Evolutionary conservation across 2,113 vertebrate genomes (phyloP).

Genomic region (Onychostruthus taczanowskii): DNA sequence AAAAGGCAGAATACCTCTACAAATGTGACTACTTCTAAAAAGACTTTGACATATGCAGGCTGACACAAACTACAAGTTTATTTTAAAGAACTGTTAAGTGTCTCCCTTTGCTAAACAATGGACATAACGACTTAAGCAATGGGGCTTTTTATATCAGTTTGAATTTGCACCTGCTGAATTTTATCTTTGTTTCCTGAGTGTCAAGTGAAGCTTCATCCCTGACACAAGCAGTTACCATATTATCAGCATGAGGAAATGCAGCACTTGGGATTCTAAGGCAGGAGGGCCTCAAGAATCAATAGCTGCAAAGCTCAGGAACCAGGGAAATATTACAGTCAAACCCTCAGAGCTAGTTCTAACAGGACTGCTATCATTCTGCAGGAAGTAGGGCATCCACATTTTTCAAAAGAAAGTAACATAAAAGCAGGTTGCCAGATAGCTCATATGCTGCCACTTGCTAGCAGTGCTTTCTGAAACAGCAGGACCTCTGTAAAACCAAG

Average conservation of each 20-base stretch:
- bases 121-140: not conserved
- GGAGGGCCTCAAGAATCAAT: not conserved
- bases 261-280: not conserved
- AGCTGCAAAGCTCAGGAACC: not conserved
- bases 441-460: not conserved
- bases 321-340: not conserved
- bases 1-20: not conserved
- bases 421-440: not conserved
- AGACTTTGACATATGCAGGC: not conserved
- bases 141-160: not conserved
- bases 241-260: not conserved
- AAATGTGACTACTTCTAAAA: not conserved
- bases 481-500: not conserved
- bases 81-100: not conserved
- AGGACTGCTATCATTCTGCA: not conserved
- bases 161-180: not conserved
- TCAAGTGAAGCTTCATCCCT: not conserved
- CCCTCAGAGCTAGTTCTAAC: not conserved
- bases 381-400: not conserved
- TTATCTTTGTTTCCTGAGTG: not conserved
- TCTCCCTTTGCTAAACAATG: not conserved
- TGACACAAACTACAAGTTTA: not conserved
- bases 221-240: not conserved
- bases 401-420: not conserved
- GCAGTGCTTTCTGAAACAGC: not conserved